These are phyloP conservation scores for Drosophila paranaensis DNA, from an alignment of 2,888 invertebrate genomes.

Conservation along the genomic window DNA sequence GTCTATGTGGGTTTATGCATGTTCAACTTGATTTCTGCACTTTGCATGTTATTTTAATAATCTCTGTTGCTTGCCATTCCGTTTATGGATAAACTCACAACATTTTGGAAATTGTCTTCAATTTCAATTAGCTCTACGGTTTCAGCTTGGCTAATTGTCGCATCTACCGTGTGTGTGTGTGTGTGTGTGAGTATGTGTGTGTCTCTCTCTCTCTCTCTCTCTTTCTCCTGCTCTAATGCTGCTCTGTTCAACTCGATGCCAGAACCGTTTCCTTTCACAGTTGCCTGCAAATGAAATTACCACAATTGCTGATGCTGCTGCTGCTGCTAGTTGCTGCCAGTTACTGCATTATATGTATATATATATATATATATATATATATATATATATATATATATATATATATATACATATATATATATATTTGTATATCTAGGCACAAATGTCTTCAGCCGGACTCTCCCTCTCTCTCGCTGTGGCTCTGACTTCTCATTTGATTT, in stretches of 20 bases:
- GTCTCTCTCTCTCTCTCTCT: neutral
- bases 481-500: constrained; percentile 70
- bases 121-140: constrained; percentile 50
- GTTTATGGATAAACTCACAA: constrained; percentile 21
- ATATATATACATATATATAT: neutral
- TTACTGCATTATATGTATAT: constrained; percentile 13
- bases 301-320: constrained; percentile 43
- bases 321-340: constrained; percentile 14
- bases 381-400: constrained; percentile 12
- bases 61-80: constrained; percentile 17
- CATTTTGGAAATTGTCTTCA: constrained; percentile 8
- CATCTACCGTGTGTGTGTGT: neutral
- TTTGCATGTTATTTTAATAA: constrained; percentile 20
- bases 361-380: neutral
- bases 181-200: neutral
- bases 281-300: constrained; percentile 62
- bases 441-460: constrained; percentile 17
- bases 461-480: neutral
- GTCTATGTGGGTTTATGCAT: neutral
- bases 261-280: constrained; percentile 43
- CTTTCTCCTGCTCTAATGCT: neutral
- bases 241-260: constrained; percentile 5
- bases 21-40: constrained; percentile 3
- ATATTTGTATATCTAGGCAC: constrained; percentile 15
- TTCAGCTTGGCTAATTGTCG: constrained; percentile 44